Conservation (phyloP, 2,113 vertebrate genomes). For the Hippocampus guttulatus region DNA sequence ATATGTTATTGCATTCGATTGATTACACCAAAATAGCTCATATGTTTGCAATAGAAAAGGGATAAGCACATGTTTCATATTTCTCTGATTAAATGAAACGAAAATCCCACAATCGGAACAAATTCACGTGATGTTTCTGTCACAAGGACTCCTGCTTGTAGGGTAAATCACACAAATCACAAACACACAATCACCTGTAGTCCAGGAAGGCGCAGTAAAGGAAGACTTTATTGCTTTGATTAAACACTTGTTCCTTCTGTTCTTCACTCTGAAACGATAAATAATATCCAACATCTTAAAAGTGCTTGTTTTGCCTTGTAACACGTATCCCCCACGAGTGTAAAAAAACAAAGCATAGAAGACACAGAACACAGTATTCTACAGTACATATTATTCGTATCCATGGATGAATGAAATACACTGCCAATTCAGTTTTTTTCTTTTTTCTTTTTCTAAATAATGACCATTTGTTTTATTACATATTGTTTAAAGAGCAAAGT, state of each 20-base stretch:
- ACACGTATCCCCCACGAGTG: neutral
- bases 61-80: neutral
- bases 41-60: too few species aligned
- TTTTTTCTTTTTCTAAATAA: too few species aligned
- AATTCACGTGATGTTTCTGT: slow-evolving; percentile 14
- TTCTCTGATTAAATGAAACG: neutral
- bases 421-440: too few species aligned
- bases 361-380: too few species aligned
- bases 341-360: neutral
- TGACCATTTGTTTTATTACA: too few species aligned
- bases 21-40: too few species aligned
- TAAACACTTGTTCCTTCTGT: slow-evolving; percentile 75
- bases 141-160: slow-evolving; percentile 13
- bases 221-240: slow-evolving; percentile 79
- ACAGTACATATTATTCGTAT: too few species aligned
- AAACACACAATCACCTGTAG: slow-evolving; percentile 79
- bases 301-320: neutral
- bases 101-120: slow-evolving; percentile 21
- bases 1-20: too few species aligned
- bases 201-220: slow-evolving; percentile 93
- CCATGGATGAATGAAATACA: too few species aligned
- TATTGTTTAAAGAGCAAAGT: too few species aligned
- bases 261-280: slow-evolving; percentile 73
- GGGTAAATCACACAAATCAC: neutral
- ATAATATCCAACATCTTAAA: neutral